Base-by-base conservation (phyloP, 2,113 vertebrate genomes). In the Campylomormyrus tamandua region DNA sequence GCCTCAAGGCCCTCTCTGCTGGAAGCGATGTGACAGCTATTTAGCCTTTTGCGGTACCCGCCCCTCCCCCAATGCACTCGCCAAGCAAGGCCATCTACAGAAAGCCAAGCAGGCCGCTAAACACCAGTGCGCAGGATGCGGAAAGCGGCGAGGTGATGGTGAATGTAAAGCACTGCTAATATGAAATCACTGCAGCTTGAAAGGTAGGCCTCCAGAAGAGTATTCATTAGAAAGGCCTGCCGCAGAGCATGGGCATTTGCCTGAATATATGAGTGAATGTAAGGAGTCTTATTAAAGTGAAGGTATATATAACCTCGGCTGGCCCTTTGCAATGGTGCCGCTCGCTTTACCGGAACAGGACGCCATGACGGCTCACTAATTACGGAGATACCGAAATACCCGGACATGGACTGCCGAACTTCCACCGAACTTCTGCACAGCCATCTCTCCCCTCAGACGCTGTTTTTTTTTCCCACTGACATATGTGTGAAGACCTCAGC, bases 401-500 rank as follows among this genome's bases (percentile, higher is more conserved):
- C 2, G 27, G 87, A 31, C 31, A 35, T 74, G 42, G 24, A 56
- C 24, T 89, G 39, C 19, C 52, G 53, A 45, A 39, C 35, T 62
- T 86, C 52, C 42, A 56, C 21, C 62, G 50, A 74, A 48, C 62
- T 87, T 87, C 89, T 62, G 74, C 66, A 53, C n/a, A 87, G 13
- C 35, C 15, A 49, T 74, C 45, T 74, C 45, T 90, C 83, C 42
- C 4, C 89, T 66, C 89, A 89, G 70, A 70, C 31, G 42, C 4
- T 52, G 39, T 49, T 45, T 88, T 42, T 88, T 46, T 46, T 84
- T 17, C n/a, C 15, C 8, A 24, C 89, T 39, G 90, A 91, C 92
- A 93, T 92, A 93, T 95, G 94, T 94, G 94, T 90, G 89, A 90
- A 84, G 92, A 93, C 90, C 91, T 95, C 93, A 95, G 94, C 91